Evolutionary conservation across 2,113 vertebrate genomes (phyloP).

Genomic region (Drymodes brunneopygia): DNA sequence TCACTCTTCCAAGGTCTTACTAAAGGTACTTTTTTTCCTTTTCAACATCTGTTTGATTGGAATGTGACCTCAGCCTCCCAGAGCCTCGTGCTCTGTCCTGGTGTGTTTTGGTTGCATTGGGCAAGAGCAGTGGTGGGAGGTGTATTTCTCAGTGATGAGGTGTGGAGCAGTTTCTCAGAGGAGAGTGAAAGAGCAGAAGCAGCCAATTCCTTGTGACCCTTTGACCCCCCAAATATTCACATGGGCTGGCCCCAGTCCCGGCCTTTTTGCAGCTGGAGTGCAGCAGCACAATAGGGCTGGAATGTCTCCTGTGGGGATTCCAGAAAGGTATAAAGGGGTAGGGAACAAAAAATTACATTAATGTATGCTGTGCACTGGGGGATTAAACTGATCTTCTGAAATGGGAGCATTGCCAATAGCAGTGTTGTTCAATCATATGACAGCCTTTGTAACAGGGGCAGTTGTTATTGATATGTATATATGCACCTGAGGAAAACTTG

Average conservation of each 20-base stretch:
- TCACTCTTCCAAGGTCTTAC: background rate
- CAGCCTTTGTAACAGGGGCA: constrained; percentile 11
- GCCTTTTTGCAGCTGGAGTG: constrained; percentile 67
- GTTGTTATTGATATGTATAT: background rate
- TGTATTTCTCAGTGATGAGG: constrained; percentile 64
- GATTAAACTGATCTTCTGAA: constrained; percentile 63
- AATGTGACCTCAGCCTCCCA: constrained; percentile 48
- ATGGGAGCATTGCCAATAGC: constrained; percentile 38
- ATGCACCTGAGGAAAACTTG: constrained; percentile 40
- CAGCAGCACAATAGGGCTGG: constrained; percentile 44
- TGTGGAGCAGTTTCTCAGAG: constrained; percentile 54
- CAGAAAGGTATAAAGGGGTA: constrained; percentile 56
- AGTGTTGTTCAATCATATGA: constrained; percentile 23
- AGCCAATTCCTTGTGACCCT: constrained; percentile 58
- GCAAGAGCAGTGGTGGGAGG: constrained; percentile 2
- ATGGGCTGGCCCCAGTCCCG: constrained; percentile 58
- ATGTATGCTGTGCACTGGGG: constrained; percentile 44
- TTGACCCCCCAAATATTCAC: constrained; percentile 54
- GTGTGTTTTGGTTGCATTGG: constrained; percentile 34
- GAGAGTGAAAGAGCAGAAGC: constrained; percentile 51
- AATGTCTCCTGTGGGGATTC: constrained; percentile 58
- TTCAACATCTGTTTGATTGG: constrained; percentile 22
- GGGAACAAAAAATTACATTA: constrained; percentile 66
- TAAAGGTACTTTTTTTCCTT: background rate
- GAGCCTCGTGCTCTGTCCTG: background rate